Base-by-base conservation (phyloP, 53 echinoderm and acorn worm species). In the Mesocentrotus franciscanus region DNA sequence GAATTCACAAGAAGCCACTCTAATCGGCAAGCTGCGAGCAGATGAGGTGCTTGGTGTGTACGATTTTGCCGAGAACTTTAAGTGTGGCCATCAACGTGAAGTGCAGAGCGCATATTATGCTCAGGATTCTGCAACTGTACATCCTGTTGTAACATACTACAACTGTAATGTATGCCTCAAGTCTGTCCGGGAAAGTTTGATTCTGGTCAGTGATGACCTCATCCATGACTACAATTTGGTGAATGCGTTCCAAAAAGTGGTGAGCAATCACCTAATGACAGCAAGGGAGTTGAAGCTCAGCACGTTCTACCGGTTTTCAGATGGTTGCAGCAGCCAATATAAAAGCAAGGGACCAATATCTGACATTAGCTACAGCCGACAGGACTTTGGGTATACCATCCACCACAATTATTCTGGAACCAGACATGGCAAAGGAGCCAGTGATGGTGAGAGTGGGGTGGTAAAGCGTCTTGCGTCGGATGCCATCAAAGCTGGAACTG, bases 361-460 rank as follows among this genome's bases (percentile, higher is more conserved):
- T 8, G 72, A 72, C 7, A 72, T 72, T 27, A 72, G 72, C 72
- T 72, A 72, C 17, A 66, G 32, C 8, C 79, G 34, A 12, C 61
- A 96, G 62, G 95, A 96, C 56, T 93, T 94, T 84, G 74, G 95
- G 10, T 24, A 59, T 30, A 85, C 32, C 27, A 92, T 95, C 22
- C 62, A 87, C 6, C 96, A 96, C 85, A 96, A 95, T 49, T 97
- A 89, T 71, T 95, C 81, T 11, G 97, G 96, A 16, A 96, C 95
- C 20, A 71, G 98, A 26, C 97, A 97, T 95, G 97, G 97, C 0
- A 98, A 97, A 78, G 97, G 98, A 8, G 85, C 98, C 4, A 96
- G 97, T 92, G 98, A 98, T 95, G 98, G 98, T 14, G 97, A 98
- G 83, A 96, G 96, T 85, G 98, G 94, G 8, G 98, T 98, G 24